Evolutionary conservation across 2,113 vertebrate species (phyloP), one percentile per base, ranked within the genome.

Genomic region (Amazona vittata): DNA sequence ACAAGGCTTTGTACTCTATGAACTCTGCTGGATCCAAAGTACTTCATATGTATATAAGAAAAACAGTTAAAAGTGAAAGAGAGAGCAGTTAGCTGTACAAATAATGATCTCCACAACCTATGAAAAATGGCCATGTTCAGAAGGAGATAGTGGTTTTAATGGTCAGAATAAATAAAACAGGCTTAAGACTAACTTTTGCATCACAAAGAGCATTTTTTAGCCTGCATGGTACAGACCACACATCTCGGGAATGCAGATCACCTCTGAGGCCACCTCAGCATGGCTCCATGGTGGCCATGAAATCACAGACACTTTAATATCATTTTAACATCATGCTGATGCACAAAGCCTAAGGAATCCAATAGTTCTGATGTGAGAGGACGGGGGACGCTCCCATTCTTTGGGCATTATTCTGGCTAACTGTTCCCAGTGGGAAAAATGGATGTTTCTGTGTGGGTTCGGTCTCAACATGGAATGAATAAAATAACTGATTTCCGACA

Each of bases 1-100:
- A 84, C 69, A 86, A 96, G 86, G 28, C 96, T 97, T 95, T 94
- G 95, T 95, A 82, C 91, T 94, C 85, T 62, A 84, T 96, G 87
- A 95, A 90, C 90, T 94, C 90, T 83, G 80, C 68, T 93, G 88
- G 96, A 95, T 94, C 89, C 78, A 83, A 86, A 95, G 96, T 29
- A 85, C 79, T 92, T 95, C 67, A 57, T 81, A 96, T 82, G 90
- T 93, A 96, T 93, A 64, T 75, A 88, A 76, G 82, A 92, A 93
- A 95, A 97, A 82, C 78, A 96, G 90, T 47, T 37, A 18, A 77
- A 65, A 65, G 39, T 4, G 20, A 90, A 86, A 39, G 29, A 47
- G 17, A 79, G 89, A 26, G n/a, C 89, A 44, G 88, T 63, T 55
- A 69, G 39, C 90, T 73, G 82, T 57, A 46, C 75, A 79, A 96